Conservation (phyloP, 2,888 invertebrate species). For the Lasioglossum figueresi region DNA sequence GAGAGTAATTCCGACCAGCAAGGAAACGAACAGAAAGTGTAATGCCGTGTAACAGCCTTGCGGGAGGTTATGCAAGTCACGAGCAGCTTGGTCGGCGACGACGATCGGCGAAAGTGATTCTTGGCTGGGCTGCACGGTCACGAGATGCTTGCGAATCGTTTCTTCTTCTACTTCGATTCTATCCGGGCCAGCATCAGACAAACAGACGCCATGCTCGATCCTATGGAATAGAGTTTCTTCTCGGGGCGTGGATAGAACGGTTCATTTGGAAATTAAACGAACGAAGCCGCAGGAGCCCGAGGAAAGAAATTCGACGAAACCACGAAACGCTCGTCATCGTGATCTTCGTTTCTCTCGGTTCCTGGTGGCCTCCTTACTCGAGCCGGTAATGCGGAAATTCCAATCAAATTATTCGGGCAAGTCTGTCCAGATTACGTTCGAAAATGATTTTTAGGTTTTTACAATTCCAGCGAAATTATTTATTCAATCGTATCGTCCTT, state of each 20-base stretch:
- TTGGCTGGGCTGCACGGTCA: constrained; percentile 57
- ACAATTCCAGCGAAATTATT: background rate
- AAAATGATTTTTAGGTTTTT: background rate
- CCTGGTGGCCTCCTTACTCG: background rate
- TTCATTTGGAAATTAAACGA: background rate
- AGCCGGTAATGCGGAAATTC: background rate
- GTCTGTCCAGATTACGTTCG: background rate
- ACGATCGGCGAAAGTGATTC: constrained; percentile 80
- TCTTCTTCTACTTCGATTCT: background rate
- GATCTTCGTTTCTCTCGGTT: background rate
- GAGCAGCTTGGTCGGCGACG: constrained; percentile 45
- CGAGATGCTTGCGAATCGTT: constrained; percentile 29
- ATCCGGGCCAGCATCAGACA: background rate
- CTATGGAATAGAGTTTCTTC: background rate
- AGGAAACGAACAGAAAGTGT: constrained; percentile 56
- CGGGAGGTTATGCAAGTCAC: constrained; percentile 69
- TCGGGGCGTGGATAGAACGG: background rate
- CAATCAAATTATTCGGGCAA: background rate
- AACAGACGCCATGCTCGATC: background rate
- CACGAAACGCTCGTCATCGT: background rate
- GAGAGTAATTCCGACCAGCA: constrained; percentile 55
- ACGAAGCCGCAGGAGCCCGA: background rate
- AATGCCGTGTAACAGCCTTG: constrained; percentile 56
- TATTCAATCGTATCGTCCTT: no score
- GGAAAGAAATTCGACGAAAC: constrained; percentile 3